phyloP scores from a whole-genome alignment of 2,113 vertebrate species.

The Oncorhynchus mykiss region DNA sequence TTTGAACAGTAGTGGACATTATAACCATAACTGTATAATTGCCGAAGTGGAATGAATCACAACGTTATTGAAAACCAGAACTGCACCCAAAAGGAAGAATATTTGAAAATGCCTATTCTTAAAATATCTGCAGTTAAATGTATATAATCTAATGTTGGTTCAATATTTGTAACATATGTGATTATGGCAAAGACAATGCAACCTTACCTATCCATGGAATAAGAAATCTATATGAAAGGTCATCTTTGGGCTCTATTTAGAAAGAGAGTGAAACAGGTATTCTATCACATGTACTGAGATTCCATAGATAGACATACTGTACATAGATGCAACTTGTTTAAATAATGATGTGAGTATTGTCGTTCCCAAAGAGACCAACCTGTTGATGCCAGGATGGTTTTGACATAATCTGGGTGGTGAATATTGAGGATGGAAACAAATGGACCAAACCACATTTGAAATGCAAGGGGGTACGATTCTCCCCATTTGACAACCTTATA shows the following conservation, averaged over 20 bases:
- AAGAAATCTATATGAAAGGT: constrained; percentile 70
- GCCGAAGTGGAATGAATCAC: too few relatives aligned
- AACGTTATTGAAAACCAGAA: background rate
- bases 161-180: background rate
- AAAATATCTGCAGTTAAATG: too few relatives aligned
- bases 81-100: background rate
- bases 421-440: constrained; percentile 60
- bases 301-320: background rate
- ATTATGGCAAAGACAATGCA: background rate
- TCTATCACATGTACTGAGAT: background rate
- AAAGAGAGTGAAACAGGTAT: background rate
- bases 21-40: background rate
- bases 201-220: constrained; percentile 81
- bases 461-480: constrained; percentile 64
- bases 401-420: constrained; percentile 79
- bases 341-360: background rate
- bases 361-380: constrained; percentile 61
- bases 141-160: background rate
- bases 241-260: constrained; percentile 80
- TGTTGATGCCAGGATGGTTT: constrained; percentile 73
- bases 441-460: constrained; percentile 76
- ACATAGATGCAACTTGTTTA: background rate
- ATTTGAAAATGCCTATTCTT: background rate
- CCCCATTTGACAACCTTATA: constrained; percentile 58
- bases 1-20: background rate